A percentile compares a stretch with the other conserved stretches of the same genome.
Evolutionary conservation across 2,888 invertebrate genomes (phyloP).

Genomic region (Dione vanillae): DNA sequence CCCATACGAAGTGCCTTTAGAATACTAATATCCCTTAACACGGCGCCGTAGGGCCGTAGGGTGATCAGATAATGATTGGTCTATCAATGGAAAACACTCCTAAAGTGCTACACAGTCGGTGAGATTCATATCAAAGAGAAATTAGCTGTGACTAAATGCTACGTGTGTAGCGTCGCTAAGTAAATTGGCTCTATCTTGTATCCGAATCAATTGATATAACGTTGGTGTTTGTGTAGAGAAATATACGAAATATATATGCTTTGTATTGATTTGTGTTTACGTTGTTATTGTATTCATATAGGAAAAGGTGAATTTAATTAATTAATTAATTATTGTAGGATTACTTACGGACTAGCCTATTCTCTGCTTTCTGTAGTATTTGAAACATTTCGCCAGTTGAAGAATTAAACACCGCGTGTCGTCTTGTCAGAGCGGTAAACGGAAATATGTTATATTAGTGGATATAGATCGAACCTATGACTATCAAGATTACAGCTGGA

Average conservation of each 20-base stretch:
- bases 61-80: conserved; percentile 40
- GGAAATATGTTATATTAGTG: too few species aligned
- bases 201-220: background rate
- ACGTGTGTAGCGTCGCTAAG: conserved; percentile 16
- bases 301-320: too few species aligned
- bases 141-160: conserved; percentile 22
- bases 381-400: too few species aligned
- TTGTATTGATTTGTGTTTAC: background rate
- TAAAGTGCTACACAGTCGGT: conserved; percentile 20
- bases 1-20: conserved; percentile 33
- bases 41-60: conserved; percentile 25
- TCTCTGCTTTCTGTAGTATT: too few species aligned
- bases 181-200: conserved; percentile 4
- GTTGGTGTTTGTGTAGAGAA: background rate
- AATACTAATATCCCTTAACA: conserved; percentile 40
- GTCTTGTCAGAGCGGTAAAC: too few species aligned
- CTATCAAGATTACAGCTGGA: too few species aligned
- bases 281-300: background rate
- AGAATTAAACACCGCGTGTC: too few species aligned
- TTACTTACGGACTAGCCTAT: too few species aligned
- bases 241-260: background rate
- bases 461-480: too few species aligned
- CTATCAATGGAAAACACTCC: conserved; percentile 33
- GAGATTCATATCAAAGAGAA: conserved; percentile 28
- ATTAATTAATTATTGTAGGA: too few species aligned